A percentile compares a stretch with the other conserved stretches of the same genome.
phyloP scores from a whole-genome alignment of 2,797 vertebrate species.

The Sebastiscus tertius region DNA sequence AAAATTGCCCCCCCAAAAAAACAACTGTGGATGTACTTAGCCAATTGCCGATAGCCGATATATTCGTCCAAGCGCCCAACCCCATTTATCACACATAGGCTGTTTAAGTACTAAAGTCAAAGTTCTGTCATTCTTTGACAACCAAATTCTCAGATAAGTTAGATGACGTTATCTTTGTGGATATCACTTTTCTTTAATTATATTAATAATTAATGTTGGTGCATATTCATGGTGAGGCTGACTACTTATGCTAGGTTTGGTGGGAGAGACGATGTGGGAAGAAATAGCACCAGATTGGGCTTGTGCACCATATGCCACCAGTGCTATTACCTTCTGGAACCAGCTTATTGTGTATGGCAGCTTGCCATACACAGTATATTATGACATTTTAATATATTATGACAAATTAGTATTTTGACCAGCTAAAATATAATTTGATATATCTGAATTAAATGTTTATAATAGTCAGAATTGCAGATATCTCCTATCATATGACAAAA shows the following conservation, averaged over 20 bases:
- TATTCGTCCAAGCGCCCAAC: too few species aligned
- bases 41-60: too few species aligned
- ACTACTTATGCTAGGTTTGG: neutral
- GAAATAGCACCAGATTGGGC: neutral
- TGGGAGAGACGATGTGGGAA: neutral
- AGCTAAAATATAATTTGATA: neutral
- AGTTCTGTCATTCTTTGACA: neutral
- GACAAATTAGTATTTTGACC: neutral
- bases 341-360: neutral
- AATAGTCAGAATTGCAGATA: neutral
- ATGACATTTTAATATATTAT: neutral
- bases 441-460: neutral
- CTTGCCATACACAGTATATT: neutral
- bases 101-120: neutral
- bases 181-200: neutral
- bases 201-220: neutral
- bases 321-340: neutral
- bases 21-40: too few species aligned
- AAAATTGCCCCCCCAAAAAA: too few species aligned
- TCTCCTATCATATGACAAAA: neutral
- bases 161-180: neutral
- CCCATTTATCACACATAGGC: neutral
- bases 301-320: neutral
- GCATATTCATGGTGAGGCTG: neutral
- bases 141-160: neutral